These are phyloP conservation scores for Bufo bufo DNA, from an alignment of 2,113 vertebrate species.

Conservation along the genomic window DNA sequence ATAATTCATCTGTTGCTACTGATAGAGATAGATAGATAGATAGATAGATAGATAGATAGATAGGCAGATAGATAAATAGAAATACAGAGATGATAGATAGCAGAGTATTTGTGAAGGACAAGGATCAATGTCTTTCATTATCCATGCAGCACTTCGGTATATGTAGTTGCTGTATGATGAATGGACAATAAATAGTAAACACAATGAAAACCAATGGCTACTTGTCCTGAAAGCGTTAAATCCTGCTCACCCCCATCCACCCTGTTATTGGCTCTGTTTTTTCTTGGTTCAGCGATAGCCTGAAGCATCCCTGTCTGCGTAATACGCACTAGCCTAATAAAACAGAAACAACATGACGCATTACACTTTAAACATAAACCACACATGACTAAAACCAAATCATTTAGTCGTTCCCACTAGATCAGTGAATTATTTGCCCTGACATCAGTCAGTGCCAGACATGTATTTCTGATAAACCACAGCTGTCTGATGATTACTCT, in stretches of 20 bases:
- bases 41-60: neutral
- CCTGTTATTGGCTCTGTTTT: constrained; percentile 65
- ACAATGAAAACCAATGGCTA: neutral
- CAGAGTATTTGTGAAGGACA: neutral
- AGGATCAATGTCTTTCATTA: neutral
- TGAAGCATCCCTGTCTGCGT: constrained; percentile 66
- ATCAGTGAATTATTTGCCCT: constrained; percentile 67
- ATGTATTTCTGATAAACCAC: constrained; percentile 73
- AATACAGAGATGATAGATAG: neutral
- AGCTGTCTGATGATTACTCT: constrained; percentile 66
- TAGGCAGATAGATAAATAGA: neutral
- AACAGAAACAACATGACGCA: constrained; percentile 68
- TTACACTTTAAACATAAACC: constrained; percentile 72
- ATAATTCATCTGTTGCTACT: neutral
- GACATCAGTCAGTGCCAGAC: constrained; percentile 68
- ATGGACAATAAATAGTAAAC: neutral
- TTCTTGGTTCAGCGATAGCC: constrained; percentile 64
- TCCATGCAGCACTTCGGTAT: neutral
- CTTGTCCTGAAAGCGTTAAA: constrained; percentile 3
- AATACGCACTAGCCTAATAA: constrained; percentile 66
- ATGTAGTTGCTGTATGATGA: neutral
- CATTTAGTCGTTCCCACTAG: constrained; percentile 65
- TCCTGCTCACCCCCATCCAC: constrained; percentile 26
- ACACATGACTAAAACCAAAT: constrained; percentile 66
- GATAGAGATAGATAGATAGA: neutral